Evolutionary conservation across 2,797 vertebrate genomes (phyloP), one percentile per base, ranked within the genome.

Genomic region (Phoxinus dragarum): DNA sequence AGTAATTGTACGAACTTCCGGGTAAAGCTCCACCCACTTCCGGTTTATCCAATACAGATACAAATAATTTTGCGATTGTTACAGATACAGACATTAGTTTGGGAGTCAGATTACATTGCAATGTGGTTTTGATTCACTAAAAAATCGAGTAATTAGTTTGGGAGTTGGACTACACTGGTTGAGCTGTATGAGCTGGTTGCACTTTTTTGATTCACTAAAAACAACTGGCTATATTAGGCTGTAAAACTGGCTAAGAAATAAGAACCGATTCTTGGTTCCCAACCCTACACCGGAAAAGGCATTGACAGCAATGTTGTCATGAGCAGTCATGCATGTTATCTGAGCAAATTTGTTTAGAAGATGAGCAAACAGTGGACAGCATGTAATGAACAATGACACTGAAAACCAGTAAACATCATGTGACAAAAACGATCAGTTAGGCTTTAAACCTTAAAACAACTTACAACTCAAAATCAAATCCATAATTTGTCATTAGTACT

Each of bases 371-470:
- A 21, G 5, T 54, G 52, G 23, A 59, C 10, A 59, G 34, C 52
- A 38, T 56, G 36, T 16, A 36, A 56, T 76, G 21, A 77, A 59
- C 74, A 77, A 8, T 77, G 75, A n/a, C 52, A 4, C 47, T 1
- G 6, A 19, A 6, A 77, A 69, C 27, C 12, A 17, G 27, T 54
- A 21, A 54, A 59, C 14, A 84, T 16, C 78, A 86, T 75, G 67
- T 82, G 81, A 56, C 40, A 52, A 19, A 54, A 80, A 72, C 27
- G 1, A 16, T 74, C 40, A 23, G 76, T 56, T 17, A 38, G 34
- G 59, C 47, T 49, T 49, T 17, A 49, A 17, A 49, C 16, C 5
- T 17, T 49, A 49, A 49, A 47, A 1, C 44, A 47, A 47, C 3
- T 47, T 47, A 47, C 11, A 47, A 47, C 44, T 47, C 11, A 47